phyloP scores from a whole-genome alignment of 2,113 vertebrate species.

The Speoplatyrhinus poulsoni region DNA sequence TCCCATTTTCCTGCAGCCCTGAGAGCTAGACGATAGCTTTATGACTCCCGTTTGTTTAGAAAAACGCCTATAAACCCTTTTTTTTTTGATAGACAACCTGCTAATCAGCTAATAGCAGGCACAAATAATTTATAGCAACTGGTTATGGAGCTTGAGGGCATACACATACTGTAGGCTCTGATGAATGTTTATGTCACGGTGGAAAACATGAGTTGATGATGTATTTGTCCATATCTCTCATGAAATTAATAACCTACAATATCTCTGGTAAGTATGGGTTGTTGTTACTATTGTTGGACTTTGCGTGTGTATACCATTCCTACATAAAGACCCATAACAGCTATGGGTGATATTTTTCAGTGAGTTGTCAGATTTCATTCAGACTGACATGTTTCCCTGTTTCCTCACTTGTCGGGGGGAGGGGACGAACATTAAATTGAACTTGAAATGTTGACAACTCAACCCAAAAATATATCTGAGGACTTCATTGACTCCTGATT shows the following conservation, averaged over 20 bases:
- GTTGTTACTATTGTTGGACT: slow-evolving; percentile 67
- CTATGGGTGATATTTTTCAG: slow-evolving; percentile 85
- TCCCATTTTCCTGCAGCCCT: slow-evolving; percentile 41
- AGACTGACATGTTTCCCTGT: slow-evolving; percentile 35
- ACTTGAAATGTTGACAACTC: slow-evolving; percentile 84
- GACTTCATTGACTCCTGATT: slow-evolving; percentile 84
- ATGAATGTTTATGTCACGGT: slow-evolving; percentile 74
- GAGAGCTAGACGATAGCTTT: neutral
- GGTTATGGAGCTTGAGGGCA: slow-evolving; percentile 52
- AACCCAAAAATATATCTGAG: slow-evolving; percentile 82
- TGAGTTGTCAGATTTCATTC: slow-evolving; percentile 87
- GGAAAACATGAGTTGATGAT: slow-evolving; percentile 82
- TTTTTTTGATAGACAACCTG: slow-evolving; percentile 9
- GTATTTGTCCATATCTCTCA: slow-evolving; percentile 85
- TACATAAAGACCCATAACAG: slow-evolving; percentile 76
- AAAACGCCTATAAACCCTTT: neutral
- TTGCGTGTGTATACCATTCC: slow-evolving; percentile 78
- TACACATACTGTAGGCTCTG: slow-evolving; percentile 51
- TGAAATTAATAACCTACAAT: slow-evolving; percentile 82
- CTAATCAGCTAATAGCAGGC: neutral
- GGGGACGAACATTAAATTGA: slow-evolving; percentile 24
- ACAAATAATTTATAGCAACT: neutral
- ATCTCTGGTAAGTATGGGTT: slow-evolving; percentile 82
- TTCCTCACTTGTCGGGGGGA: slow-evolving; percentile 36
- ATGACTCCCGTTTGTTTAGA: neutral